Evolutionary conservation across 2,888 invertebrate species (phyloP), one percentile per base, ranked within the genome.

Genomic region (Gibbula magus): DNA sequence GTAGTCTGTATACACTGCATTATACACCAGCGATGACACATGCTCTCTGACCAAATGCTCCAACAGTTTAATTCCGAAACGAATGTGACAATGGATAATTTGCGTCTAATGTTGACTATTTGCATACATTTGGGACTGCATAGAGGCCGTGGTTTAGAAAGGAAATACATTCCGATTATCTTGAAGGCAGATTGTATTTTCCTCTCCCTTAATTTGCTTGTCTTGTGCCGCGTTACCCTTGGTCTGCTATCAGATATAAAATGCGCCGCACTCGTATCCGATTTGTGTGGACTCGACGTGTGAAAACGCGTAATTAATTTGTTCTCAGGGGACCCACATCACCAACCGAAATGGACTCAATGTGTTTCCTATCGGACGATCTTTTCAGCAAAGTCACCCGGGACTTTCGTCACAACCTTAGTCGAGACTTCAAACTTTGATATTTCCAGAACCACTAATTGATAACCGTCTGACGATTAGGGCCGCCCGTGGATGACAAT

Each of bases 281-380:
- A 32, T 54, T 13, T 54, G 29, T 75, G 75, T 80, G 77, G 77
- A 74, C 74, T 45, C 74, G 51, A 56, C 74, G 53, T 80, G 77
- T 73, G 70, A 73, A 66, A 77, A 73, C 56, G 52, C 35, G 45
- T 80, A 77, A 80, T 80, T 78, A 80, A 80, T 80, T 77, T 61
- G 61, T 56, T 74, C 80, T 56, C 80, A 20, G 56, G 80, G 80
- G 80, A 80, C 54, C 13, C 29, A 22, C 74, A 25, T 18, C 74
- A 22, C 25, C 52, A 45, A 29, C 25, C 52, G 32, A n/a, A 35
- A 54, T 75, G 75, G 35, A 54, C 25, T 54, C 75, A 54, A 54
- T 53, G 25, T 53, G 35, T 54, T 29, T 25, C 29, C 53, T 53
- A 75, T 75, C 75, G 53, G 25, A 39, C 75, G 32, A 75, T 54